Conservation (phyloP, 2,113 vertebrate genomes). For the Varanus komodoensis region DNA sequence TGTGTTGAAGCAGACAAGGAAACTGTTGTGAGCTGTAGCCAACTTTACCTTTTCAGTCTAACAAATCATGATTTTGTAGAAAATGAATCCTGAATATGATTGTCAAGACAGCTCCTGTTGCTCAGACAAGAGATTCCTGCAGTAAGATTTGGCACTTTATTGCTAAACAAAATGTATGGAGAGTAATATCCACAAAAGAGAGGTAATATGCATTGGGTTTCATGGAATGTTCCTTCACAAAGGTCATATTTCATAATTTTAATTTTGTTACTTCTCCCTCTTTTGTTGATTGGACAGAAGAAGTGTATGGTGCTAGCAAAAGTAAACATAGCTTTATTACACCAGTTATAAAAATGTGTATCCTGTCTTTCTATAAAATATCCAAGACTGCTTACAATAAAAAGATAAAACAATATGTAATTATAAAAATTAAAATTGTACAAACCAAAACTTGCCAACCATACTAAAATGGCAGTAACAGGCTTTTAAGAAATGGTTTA, state of each 20-base stretch:
- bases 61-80: neutral
- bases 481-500: no score
- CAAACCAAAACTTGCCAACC: neutral
- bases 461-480: neutral
- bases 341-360: neutral
- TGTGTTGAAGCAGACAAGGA: neutral
- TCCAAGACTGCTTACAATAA: neutral
- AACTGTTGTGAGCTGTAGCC: neutral
- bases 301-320: no score
- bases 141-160: neutral
- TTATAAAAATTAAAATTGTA: neutral
- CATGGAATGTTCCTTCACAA: neutral
- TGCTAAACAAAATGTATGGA: neutral
- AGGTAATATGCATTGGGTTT: neutral
- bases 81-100: slow-evolving; percentile 7
- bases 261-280: neutral
- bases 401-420: neutral
- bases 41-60: neutral
- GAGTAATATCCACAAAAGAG: neutral
- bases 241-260: neutral
- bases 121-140: neutral
- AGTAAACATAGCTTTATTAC: neutral
- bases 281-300: neutral
- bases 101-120: neutral
- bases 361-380: neutral